These are phyloP conservation scores for Dioctria linearis DNA, from an alignment of 2,888 invertebrate species.

Conservation along the genomic window DNA sequence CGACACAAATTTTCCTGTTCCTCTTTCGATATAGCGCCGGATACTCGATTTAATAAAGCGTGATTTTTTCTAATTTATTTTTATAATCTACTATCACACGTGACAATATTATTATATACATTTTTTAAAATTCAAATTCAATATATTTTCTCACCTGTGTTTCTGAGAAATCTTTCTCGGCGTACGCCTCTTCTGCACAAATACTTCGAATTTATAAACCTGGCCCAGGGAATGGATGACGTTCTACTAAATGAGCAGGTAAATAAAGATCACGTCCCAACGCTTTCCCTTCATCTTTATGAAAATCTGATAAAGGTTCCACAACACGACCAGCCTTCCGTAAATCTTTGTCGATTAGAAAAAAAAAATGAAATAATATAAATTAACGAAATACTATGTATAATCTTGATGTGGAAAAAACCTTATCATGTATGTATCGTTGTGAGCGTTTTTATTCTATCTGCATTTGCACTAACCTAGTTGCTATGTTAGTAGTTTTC, in stretches of 20 bases:
- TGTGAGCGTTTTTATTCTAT: slow-evolving; percentile 99
- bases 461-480: slow-evolving; percentile 91
- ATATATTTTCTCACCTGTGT: slow-evolving; percentile 77
- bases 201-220: slow-evolving; percentile 97
- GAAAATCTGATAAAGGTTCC: slow-evolving; percentile 98
- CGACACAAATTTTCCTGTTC: slow-evolving; percentile 81
- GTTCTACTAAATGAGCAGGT: slow-evolving; percentile 87
- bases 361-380: no score
- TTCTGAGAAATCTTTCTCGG: slow-evolving; percentile 95
- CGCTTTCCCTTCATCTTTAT: slow-evolving; percentile 96
- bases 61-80: slow-evolving; percentile 92
- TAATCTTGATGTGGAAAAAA: slow-evolving; percentile 64
- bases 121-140: neutral
- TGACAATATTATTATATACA: slow-evolving; percentile 62
- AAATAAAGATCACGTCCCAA: slow-evolving; percentile 93
- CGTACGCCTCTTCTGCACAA: slow-evolving; percentile 95
- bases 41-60: slow-evolving; percentile 89
- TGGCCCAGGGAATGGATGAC: slow-evolving; percentile 99
- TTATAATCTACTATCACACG: slow-evolving; percentile 96
- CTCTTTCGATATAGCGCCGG: slow-evolving; percentile 82
- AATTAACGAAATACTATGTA: neutral
- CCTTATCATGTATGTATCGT: slow-evolving; percentile 96
- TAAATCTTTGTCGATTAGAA: slow-evolving; percentile 73
- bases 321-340: slow-evolving; percentile 88
- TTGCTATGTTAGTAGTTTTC: no score